phyloP scores from a whole-genome alignment of 2,797 vertebrate genomes.

The Momotus momota region DNA sequence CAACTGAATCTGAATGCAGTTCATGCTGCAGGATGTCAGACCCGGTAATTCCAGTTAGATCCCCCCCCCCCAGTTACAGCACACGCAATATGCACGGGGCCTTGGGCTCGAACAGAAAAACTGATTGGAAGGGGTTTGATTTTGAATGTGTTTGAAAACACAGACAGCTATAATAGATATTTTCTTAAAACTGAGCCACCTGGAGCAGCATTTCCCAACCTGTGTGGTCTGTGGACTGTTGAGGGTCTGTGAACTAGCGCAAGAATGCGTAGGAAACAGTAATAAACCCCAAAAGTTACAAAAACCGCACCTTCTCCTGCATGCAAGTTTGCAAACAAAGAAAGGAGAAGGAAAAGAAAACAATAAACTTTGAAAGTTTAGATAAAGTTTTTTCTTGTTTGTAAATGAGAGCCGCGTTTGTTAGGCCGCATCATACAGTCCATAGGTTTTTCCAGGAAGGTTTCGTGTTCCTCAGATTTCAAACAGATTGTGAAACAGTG shows the following conservation, averaged over 20 bases:
- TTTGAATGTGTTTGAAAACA: not conserved
- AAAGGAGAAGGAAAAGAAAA: not conserved
- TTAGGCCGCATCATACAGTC: not conserved
- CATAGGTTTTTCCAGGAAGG: not conserved
- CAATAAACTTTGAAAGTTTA: not conserved
- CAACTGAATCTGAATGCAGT: not conserved
- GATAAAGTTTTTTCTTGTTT: not conserved
- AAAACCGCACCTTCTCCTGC: not conserved
- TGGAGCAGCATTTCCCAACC: not conserved
- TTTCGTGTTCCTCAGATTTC: not conserved
- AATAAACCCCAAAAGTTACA: not conserved
- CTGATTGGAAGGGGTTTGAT: not conserved
- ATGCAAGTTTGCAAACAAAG: not conserved
- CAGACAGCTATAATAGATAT: not conserved
- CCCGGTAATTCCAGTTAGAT: not conserved
- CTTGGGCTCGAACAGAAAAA: not conserved
- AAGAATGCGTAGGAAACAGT: not conserved
- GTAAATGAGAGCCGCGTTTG: not conserved
- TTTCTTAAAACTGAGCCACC: not conserved
- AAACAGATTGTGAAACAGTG: not conserved
- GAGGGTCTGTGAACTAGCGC: not conserved
- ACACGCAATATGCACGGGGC: not conserved
- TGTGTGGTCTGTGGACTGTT: not conserved
- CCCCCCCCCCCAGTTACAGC: not conserved
- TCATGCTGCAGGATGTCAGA: not conserved